phyloP scores from a whole-genome alignment of 2,113 vertebrate genomes.

The Silurus asotus region DNA sequence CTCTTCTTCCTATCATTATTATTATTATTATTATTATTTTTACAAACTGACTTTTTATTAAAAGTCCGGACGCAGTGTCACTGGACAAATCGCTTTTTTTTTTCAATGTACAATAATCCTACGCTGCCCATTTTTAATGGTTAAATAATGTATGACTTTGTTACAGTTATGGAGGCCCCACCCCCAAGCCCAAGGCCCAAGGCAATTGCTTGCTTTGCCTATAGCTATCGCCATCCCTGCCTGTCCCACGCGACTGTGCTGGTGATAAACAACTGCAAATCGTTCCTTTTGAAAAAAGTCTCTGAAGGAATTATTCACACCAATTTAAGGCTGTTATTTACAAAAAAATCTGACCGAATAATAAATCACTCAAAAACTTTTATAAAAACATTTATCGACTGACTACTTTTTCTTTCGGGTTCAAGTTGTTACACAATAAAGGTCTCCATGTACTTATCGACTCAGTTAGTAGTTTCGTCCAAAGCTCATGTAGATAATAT shows the following conservation, averaged over 20 bases:
- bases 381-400: not conserved
- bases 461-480: not conserved
- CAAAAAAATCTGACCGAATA: not conserved
- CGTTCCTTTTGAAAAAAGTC: not conserved
- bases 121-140: too few relatives aligned
- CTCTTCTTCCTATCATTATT: too few relatives aligned
- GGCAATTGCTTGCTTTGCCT: too few relatives aligned
- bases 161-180: too few relatives aligned
- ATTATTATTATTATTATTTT: too few relatives aligned
- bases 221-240: too few relatives aligned
- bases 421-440: not conserved
- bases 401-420: not conserved
- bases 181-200: too few relatives aligned
- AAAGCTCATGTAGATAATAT: not conserved
- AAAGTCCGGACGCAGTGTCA: too few relatives aligned
- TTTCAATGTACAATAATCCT: too few relatives aligned
- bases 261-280: not conserved
- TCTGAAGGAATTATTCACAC: not conserved
- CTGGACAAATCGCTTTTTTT: too few relatives aligned
- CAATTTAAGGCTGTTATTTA: not conserved
- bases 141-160: too few relatives aligned
- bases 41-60: too few relatives aligned
- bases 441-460: not conserved
- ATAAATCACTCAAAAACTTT: not conserved
- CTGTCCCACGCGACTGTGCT: not conserved